Percentiles rank a stretch among this genome's conserved stretches.
Conservation (phyloP, 2,797 vertebrate genomes). For the Dipus sagitta region DNA sequence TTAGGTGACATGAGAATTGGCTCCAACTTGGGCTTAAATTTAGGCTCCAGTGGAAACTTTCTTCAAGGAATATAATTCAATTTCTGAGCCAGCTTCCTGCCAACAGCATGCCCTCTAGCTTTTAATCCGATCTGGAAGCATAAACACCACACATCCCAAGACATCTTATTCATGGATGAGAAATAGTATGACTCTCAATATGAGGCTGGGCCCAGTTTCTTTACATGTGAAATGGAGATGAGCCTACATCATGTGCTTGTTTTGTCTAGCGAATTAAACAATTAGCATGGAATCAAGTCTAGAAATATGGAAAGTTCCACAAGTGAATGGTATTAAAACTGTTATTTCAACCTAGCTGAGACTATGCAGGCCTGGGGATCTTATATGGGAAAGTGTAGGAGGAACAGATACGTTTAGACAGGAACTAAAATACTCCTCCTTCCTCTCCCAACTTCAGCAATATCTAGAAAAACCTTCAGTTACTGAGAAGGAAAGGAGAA, state of each 20-base stretch:
- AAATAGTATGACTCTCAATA: background rate
- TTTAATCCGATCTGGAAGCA: background rate
- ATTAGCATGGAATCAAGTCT: background rate
- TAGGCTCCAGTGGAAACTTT: conserved; percentile 3
- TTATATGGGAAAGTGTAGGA: background rate
- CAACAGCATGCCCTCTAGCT: background rate
- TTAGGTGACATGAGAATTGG: conserved; percentile 36
- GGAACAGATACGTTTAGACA: background rate
- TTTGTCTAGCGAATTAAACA: conserved; percentile 30
- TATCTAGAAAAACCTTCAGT: background rate
- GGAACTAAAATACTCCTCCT: background rate
- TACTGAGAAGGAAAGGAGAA: background rate
- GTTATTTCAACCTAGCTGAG: conserved; percentile 27
- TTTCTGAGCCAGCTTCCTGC: conserved; percentile 14
- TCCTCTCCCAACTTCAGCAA: background rate
- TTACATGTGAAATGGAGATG: conserved; percentile 8
- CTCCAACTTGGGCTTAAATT: conserved; percentile 35
- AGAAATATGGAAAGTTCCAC: conserved; percentile 11
- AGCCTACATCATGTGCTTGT: background rate
- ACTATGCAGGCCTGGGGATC: background rate
- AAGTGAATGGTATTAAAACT: conserved; percentile 61
- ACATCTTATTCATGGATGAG: background rate
- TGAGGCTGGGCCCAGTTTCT: background rate
- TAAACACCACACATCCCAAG: conserved; percentile 18
- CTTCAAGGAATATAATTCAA: conserved; percentile 11